phyloP scores from a whole-genome alignment of 2,113 vertebrate species.

The Typhlomys cinereus region DNA sequence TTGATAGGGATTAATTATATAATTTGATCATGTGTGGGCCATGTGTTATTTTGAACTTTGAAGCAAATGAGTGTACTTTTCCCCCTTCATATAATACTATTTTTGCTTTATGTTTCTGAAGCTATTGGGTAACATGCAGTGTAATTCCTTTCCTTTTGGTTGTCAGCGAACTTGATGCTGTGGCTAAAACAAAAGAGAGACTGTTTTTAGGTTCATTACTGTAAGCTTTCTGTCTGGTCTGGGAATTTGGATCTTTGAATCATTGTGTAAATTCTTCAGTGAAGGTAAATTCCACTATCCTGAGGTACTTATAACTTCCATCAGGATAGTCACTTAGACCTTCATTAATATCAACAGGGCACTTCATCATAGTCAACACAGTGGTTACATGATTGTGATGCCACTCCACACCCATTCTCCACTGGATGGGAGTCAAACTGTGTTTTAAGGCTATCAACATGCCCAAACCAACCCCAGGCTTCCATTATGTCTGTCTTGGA shows the following conservation, averaged over 20 bases:
- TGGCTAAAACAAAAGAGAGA: too few relatives aligned
- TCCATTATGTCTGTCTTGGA: neutral
- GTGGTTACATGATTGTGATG: conserved; percentile 53
- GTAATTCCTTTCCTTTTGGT: too few relatives aligned
- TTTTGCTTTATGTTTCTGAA: too few relatives aligned
- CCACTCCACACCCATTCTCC: neutral
- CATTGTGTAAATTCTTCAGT: neutral
- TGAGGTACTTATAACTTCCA: neutral
- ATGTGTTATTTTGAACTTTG: too few relatives aligned
- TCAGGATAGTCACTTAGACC: neutral
- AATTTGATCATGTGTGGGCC: too few relatives aligned
- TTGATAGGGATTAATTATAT: too few relatives aligned
- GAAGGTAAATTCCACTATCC: neutral
- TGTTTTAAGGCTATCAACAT: neutral
- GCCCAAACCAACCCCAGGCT: neutral
- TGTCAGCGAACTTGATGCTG: too few relatives aligned
- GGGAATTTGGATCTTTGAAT: neutral
- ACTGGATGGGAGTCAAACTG: neutral
- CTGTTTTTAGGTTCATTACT: neutral
- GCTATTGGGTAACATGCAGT: too few relatives aligned
- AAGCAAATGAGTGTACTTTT: too few relatives aligned
- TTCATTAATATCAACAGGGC: neutral
- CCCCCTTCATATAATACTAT: too few relatives aligned
- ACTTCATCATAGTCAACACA: conserved; percentile 39
- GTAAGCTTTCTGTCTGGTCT: neutral